Evolutionary conservation across 2,888 invertebrate genomes (phyloP).

Genomic region (Nephrocerus scutellatus): DNA sequence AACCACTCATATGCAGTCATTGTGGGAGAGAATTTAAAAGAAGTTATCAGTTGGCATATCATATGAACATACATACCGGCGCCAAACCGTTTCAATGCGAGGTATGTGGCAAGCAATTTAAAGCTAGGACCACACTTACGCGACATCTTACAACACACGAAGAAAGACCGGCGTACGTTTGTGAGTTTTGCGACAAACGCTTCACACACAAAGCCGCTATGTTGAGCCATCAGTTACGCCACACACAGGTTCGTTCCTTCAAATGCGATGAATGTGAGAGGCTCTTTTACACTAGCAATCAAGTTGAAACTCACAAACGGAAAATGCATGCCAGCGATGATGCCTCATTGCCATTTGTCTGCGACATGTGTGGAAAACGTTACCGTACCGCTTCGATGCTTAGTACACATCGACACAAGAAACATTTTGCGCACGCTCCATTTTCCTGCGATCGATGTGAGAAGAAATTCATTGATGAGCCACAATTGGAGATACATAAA

Average conservation of each 20-base stretch:
- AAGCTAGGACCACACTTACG: conserved; percentile 28
- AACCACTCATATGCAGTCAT: conserved; percentile 25
- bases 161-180: conserved; percentile 19
- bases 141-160: conserved; percentile 29
- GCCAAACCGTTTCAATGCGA: conserved; percentile 31
- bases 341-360: conserved; percentile 23
- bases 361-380: conserved; percentile 27
- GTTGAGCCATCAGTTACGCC: conserved; percentile 28
- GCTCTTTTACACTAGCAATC: conserved; percentile 28
- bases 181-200: conserved; percentile 26
- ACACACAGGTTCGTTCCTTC: conserved; percentile 26
- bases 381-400: conserved; percentile 30
- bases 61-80: conserved; percentile 30
- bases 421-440: conserved; percentile 27
- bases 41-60: conserved; percentile 28
- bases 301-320: conserved; percentile 30
- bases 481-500: conserved; percentile 22
- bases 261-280: conserved; percentile 27
- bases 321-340: conserved; percentile 22
- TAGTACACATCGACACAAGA: conserved; percentile 29
- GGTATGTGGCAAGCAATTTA: conserved; percentile 28
- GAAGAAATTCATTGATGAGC: conserved; percentile 25
- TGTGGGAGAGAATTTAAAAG: conserved; percentile 30
- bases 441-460: conserved; percentile 25
- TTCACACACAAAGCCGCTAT: conserved; percentile 29